Evolutionary conservation across 2,113 vertebrate species (phyloP).

Genomic region (Aptenodytes patagonicus): DNA sequence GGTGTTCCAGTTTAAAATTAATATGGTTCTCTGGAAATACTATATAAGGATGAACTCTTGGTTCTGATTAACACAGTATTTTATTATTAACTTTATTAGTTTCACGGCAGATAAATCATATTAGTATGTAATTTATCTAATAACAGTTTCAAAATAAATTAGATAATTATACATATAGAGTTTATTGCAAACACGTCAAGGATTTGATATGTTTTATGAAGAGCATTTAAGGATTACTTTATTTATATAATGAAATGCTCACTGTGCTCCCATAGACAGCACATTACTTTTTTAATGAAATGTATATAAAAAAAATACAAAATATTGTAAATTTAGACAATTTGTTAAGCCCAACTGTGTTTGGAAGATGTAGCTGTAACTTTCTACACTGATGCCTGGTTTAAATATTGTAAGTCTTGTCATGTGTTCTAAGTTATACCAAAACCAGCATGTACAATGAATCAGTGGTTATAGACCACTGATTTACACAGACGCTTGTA

Average conservation of each 20-base stretch:
- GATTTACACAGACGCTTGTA: not conserved
- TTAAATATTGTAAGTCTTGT: not conserved
- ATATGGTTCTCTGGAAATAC: not conserved
- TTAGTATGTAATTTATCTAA: not conserved
- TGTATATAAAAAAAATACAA: not conserved
- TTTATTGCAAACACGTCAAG: not conserved
- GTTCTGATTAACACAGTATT: not conserved
- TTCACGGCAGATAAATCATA: not conserved
- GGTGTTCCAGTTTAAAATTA: not conserved
- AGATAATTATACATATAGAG: not conserved
- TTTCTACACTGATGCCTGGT: not conserved
- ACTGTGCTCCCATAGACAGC: not conserved
- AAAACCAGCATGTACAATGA: not conserved
- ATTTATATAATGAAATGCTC: not conserved
- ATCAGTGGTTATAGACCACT: not conserved
- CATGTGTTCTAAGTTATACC: not conserved
- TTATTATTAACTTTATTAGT: not conserved
- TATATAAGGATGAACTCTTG: not conserved
- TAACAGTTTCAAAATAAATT: slow-evolving; percentile 19
- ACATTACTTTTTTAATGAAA: not conserved
- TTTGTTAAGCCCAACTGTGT: not conserved
- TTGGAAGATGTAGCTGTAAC: not conserved
- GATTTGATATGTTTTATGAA: not conserved
- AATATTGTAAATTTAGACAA: not conserved
- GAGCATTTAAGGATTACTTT: not conserved